Evolutionary conservation across 2,113 vertebrate species (phyloP).

Genomic region (Anthoscopus minutus): DNA sequence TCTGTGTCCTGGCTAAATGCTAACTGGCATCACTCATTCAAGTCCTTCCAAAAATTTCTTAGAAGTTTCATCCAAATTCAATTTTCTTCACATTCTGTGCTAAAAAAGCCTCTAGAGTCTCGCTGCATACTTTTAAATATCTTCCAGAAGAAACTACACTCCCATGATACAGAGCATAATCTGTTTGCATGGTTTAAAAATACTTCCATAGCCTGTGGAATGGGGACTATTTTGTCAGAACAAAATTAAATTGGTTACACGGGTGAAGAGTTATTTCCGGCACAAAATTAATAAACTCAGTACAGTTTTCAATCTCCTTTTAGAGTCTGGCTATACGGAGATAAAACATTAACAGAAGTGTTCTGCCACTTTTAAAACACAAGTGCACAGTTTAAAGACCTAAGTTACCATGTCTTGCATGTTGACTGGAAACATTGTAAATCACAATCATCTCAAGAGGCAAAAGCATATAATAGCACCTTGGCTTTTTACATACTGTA

Average conservation of each 20-base stretch:
- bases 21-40: neutral
- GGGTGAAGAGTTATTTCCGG: neutral
- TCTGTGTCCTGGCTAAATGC: neutral
- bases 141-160: neutral
- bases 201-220: neutral
- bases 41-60: neutral
- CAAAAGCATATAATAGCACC: neutral
- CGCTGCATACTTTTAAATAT: neutral
- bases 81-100: neutral
- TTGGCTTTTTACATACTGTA: neutral
- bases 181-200: neutral
- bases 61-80: constrained; percentile 25
- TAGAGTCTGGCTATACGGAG: neutral
- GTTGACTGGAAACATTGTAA: neutral
- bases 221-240: neutral
- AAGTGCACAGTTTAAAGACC: neutral
- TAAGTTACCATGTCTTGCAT: neutral
- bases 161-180: neutral
- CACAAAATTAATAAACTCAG: neutral
- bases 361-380: neutral
- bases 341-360: neutral
- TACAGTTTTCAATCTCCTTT: neutral
- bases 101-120: neutral
- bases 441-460: neutral
- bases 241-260: neutral